Evolutionary conservation across 2,113 vertebrate species (phyloP).

Genomic region (Raja brachyura): DNA sequence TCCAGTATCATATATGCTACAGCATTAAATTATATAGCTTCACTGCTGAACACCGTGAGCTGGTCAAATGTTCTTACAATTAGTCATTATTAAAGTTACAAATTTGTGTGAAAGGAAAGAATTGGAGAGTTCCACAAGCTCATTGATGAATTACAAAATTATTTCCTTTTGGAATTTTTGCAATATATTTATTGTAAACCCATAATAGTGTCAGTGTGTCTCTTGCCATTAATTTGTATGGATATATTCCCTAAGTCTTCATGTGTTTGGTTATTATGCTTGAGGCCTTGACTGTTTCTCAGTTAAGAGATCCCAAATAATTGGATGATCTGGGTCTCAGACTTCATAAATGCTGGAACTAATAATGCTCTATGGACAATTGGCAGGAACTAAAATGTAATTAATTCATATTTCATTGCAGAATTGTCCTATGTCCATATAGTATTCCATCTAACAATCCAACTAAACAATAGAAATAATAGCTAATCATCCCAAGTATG

Average conservation of each 20-base stretch:
- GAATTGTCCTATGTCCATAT: background rate
- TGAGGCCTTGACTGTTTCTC: background rate
- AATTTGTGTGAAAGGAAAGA: background rate
- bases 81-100: constrained; percentile 20
- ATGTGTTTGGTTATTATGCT: background rate
- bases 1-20: background rate
- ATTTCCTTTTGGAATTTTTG: constrained; percentile 9
- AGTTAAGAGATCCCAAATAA: background rate
- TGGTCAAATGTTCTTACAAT: background rate
- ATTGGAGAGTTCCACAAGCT: background rate
- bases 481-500: background rate
- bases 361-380: background rate
- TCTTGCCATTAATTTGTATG: background rate
- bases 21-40: constrained; percentile 7
- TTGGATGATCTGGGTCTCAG: background rate
- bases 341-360: background rate
- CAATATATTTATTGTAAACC: background rate
- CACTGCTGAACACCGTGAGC: background rate
- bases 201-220: background rate
- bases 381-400: constrained; percentile 1
- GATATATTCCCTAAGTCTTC: background rate
- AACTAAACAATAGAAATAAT: background rate
- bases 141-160: background rate
- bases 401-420: constrained; percentile 11
- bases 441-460: background rate